phyloP scores from a whole-genome alignment of 1,140 invertebrate genomes.

The Brachystomella parvula region DNA sequence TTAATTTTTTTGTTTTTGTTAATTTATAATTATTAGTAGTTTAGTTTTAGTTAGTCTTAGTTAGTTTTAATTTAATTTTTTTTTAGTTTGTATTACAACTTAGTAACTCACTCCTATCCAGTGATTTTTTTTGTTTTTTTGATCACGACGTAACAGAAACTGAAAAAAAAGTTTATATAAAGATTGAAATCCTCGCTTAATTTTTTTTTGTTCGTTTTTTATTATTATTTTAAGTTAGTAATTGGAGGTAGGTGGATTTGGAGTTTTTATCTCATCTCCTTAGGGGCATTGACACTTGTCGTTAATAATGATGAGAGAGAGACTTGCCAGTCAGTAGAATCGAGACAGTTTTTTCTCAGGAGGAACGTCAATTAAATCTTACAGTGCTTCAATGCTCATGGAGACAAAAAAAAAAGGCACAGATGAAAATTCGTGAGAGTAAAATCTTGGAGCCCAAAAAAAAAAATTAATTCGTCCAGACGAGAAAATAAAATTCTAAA shows the following conservation, averaged over 20 bases:
- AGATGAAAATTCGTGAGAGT: too few species aligned
- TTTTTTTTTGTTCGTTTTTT: not conserved
- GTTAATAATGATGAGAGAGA: not conserved
- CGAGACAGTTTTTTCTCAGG: not conserved
- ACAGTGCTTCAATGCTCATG: not conserved
- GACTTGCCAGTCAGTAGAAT: not conserved
- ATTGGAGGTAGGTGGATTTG: not conserved
- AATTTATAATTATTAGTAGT: conserved; percentile 25
- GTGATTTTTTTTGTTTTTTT: not conserved
- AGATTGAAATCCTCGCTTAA: not conserved
- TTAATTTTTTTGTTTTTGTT: conserved; percentile 18
- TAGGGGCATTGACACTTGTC: not conserved
- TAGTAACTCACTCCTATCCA: not conserved
- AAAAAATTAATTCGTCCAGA: too few species aligned
- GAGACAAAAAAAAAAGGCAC: too few species aligned
- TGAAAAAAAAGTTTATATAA: not conserved
- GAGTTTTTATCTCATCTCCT: not conserved
- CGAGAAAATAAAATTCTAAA: too few species aligned
- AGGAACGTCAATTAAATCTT: not conserved
- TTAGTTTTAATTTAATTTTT: conserved; percentile 10
- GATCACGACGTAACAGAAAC: not conserved
- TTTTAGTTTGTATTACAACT: not conserved
- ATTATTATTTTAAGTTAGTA: not conserved
- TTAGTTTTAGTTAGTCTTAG: not conserved
- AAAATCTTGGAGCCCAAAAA: too few species aligned